phyloP scores from a whole-genome alignment of 2,797 vertebrate genomes.

The Myotis planiceps region DNA sequence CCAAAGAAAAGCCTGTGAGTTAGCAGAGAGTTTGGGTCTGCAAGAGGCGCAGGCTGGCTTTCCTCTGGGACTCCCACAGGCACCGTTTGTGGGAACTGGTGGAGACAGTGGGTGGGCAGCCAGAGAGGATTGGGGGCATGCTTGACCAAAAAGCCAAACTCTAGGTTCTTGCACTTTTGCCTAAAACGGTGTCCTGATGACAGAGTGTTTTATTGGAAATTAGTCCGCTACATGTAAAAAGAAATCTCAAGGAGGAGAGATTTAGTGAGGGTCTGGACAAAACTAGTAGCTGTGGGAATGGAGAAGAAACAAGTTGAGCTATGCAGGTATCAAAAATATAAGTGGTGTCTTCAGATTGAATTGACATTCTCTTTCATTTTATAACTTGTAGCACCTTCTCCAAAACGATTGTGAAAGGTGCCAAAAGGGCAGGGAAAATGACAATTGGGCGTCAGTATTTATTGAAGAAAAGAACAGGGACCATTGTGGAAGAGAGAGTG shows the following conservation, averaged over 20 bases:
- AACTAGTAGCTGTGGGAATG: neutral
- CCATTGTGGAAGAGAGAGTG: slow-evolving; percentile 91
- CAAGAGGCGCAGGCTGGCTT: neutral
- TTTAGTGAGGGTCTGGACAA: neutral
- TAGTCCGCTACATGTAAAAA: neutral
- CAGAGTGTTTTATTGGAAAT: neutral
- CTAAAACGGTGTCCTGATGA: neutral
- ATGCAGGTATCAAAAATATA: neutral
- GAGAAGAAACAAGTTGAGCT: neutral
- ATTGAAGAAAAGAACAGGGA: slow-evolving; percentile 92
- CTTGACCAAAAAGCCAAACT: slow-evolving; percentile 13
- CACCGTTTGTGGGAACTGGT: neutral
- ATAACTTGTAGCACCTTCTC: slow-evolving; percentile 93
- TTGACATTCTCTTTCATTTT: slow-evolving; percentile 62
- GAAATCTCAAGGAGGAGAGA: neutral
- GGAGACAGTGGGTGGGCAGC: neutral
- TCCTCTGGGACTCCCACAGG: neutral
- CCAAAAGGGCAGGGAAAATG: slow-evolving; percentile 97
- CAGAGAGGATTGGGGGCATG: neutral
- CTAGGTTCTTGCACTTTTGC: neutral
- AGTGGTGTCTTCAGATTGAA: slow-evolving; percentile 41
- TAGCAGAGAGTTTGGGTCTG: neutral
- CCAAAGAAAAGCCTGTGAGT: neutral
- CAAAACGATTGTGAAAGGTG: slow-evolving; percentile 97
- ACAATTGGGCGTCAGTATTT: slow-evolving; percentile 96